Percentiles rank a stretch among this genome's conserved stretches.
These are phyloP conservation scores for Diarsia brunnea DNA, from an alignment of 2,888 invertebrate species.

Conservation along the genomic window DNA sequence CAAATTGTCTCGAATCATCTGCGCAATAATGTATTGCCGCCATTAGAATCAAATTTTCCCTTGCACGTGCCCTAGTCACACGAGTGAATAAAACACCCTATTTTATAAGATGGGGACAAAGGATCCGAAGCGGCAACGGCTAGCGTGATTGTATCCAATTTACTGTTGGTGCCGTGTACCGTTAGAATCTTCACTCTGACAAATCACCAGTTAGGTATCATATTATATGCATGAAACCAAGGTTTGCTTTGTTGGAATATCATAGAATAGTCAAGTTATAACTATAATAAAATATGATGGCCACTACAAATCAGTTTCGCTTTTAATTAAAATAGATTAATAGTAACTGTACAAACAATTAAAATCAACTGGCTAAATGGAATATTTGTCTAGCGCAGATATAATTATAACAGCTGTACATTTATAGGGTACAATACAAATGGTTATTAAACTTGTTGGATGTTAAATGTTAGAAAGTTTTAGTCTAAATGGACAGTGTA, in stretches of 20 bases:
- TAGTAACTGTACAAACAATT: conserved; percentile 46
- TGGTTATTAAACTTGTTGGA: conserved; percentile 57
- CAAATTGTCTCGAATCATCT: conserved; percentile 84
- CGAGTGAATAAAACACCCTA: conserved; percentile 69
- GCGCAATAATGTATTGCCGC: conserved; percentile 55
- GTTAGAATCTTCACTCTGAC: conserved; percentile 84
- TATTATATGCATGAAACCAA: conserved; percentile 75
- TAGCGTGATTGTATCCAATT: conserved; percentile 88
- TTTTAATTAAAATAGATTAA: conserved; percentile 60
- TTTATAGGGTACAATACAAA: conserved; percentile 47
- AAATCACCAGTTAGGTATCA: conserved; percentile 80
- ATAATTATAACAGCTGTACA: conserved; percentile 51
- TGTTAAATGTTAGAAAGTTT: conserved; percentile 62
- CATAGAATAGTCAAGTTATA: conserved; percentile 44
- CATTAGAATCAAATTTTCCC: conserved; percentile 37
- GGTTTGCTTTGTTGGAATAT: conserved; percentile 62
- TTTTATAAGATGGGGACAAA: conserved; percentile 80
- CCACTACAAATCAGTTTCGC: conserved; percentile 41
- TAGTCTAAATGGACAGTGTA: conserved; percentile 59
- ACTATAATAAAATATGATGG: conserved; percentile 46
- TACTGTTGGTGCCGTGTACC: conserved; percentile 81
- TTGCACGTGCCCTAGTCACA: conserved; percentile 55
- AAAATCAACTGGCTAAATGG: conserved; percentile 56
- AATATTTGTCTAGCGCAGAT: conserved; percentile 52
- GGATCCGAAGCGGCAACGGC: conserved; percentile 78